phyloP scores from a whole-genome alignment of 1,140 invertebrate genomes.

The Brachionus angularis region DNA sequence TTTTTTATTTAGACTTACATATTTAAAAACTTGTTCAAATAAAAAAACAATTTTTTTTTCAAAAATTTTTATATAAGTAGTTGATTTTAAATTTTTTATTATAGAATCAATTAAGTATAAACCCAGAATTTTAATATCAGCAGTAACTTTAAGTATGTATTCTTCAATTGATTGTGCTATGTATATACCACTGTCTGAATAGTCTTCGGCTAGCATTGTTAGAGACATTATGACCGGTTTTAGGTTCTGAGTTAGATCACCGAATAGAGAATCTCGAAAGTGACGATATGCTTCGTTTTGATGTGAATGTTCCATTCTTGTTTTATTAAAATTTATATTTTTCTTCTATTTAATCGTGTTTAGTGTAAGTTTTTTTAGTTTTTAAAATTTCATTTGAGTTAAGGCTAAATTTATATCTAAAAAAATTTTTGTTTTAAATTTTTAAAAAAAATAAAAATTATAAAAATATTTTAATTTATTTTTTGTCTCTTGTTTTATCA shows the following conservation, averaged over 20 bases:
- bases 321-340: too few relatives aligned
- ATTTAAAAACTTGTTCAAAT: conserved; percentile 20
- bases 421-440: too few relatives aligned
- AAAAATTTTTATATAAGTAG: conserved; percentile 37
- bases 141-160: conserved; percentile 6
- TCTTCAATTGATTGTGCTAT: conserved; percentile 28
- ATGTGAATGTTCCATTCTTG: neutral
- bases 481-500: too few relatives aligned
- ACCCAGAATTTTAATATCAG: conserved; percentile 9
- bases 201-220: conserved; percentile 42
- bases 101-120: conserved; percentile 42
- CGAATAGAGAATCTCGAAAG: conserved; percentile 12
- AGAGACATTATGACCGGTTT: conserved; percentile 41
- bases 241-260: conserved; percentile 30
- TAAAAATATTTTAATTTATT: too few relatives aligned
- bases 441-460: too few relatives aligned
- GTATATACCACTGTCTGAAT: neutral
- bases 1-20: conserved; percentile 8
- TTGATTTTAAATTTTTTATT: conserved; percentile 40
- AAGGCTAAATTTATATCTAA: too few relatives aligned
- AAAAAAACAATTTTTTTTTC: neutral
- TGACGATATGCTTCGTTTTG: conserved; percentile 25
- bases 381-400: too few relatives aligned
- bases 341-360: too few relatives aligned
- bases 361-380: too few relatives aligned